Conservation (phyloP, 2,888 invertebrate species). For the Trichopoda pennipes region DNA sequence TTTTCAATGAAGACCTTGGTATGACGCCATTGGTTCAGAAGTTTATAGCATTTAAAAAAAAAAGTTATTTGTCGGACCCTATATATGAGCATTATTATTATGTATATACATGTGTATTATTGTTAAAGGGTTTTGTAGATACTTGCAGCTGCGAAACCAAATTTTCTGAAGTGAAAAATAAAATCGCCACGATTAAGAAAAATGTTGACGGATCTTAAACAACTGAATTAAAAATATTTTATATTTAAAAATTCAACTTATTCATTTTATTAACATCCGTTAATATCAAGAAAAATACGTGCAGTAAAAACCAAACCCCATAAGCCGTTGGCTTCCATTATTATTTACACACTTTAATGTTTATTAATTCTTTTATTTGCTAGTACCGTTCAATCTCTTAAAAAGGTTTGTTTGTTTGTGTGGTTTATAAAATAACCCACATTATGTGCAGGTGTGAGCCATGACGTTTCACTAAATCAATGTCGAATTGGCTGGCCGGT, state of each 20-base stretch:
- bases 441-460: conserved; percentile 63
- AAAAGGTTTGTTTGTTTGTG: neutral
- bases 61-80: too few species aligned
- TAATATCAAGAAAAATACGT: conserved; percentile 5
- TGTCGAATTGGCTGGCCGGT: conserved; percentile 16
- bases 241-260: neutral
- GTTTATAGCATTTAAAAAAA: too few species aligned
- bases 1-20: too few species aligned
- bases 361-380: conserved; percentile 4
- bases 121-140: too few species aligned
- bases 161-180: too few species aligned
- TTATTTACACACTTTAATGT: conserved; percentile 34
- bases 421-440: conserved; percentile 47
- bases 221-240: neutral
- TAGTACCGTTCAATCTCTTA: conserved; percentile 8
- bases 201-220: conserved; percentile 21
- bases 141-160: too few species aligned
- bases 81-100: too few species aligned
- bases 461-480: conserved; percentile 47
- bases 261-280: conserved; percentile 36
- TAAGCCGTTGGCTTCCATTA: conserved; percentile 12
- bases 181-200: neutral
- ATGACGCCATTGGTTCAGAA: too few species aligned
- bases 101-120: too few species aligned
- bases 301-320: neutral